These are phyloP conservation scores for Microplitis deprimator DNA, from an alignment of 2,888 invertebrate genomes.

Conservation along the genomic window DNA sequence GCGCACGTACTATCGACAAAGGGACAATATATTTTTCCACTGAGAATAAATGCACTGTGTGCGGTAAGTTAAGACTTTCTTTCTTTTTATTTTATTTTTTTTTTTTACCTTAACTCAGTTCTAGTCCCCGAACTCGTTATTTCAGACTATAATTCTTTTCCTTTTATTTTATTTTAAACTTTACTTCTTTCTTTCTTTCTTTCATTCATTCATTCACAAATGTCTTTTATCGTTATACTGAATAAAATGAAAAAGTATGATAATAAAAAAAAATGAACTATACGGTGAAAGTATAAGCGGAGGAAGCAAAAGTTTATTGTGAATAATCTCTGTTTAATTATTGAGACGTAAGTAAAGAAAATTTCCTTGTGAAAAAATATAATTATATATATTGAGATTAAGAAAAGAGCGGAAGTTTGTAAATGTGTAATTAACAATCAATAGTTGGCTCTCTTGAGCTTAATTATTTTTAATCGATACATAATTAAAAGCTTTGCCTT, in stretches of 20 bases:
- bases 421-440: not conserved
- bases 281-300: not conserved
- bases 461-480: too few relatives aligned
- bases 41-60: slow-evolving; percentile 16
- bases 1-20: slow-evolving; percentile 12
- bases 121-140: slow-evolving; percentile 16
- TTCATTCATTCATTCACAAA: not conserved
- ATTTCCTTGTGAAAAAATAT: not conserved
- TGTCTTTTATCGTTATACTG: not conserved
- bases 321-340: not conserved
- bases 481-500: too few relatives aligned
- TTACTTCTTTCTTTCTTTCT: not conserved
- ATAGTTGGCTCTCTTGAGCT: not conserved
- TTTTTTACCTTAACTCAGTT: not conserved
- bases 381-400: not conserved
- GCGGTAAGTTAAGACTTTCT: slow-evolving; percentile 19
- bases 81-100: slow-evolving; percentile 15
- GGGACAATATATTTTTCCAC: slow-evolving; percentile 18
- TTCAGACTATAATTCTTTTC: not conserved
- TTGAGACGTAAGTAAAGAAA: not conserved
- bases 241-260: not conserved
- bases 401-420: not conserved
- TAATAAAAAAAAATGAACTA: not conserved
- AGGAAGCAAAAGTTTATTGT: not conserved
- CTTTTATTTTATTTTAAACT: slow-evolving; percentile 1